Evolutionary conservation across 1,140 invertebrate genomes (phyloP).

Genomic region (Hylyphantes graminicola): DNA sequence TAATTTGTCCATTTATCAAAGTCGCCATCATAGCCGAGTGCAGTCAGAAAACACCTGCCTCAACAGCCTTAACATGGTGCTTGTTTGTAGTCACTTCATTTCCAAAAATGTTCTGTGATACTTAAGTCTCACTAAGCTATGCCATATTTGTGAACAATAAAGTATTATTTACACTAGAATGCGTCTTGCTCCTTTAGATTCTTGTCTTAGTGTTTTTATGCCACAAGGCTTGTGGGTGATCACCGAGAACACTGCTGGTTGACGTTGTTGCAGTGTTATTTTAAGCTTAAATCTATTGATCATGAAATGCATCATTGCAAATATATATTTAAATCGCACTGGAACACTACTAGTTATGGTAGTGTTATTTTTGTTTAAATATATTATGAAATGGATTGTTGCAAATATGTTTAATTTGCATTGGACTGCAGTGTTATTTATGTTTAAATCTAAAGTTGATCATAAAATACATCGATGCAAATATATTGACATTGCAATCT

Average conservation of each 20-base stretch:
- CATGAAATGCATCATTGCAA: no score
- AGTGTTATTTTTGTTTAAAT: no score
- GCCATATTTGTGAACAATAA: slow-evolving; percentile 61
- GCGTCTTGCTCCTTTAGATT: slow-evolving; percentile 27
- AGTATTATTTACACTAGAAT: slow-evolving; percentile 58
- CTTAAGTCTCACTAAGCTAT: slow-evolving; percentile 47
- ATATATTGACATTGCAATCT: no score
- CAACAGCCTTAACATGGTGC: slow-evolving; percentile 56
- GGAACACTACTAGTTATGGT: no score
- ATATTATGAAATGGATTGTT: no score
- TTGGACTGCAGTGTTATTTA: no score
- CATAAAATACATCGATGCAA: no score
- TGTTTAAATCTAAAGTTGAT: no score
- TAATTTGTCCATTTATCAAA: slow-evolving; percentile 46
- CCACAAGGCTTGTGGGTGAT: slow-evolving; percentile 7
- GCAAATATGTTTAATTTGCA: no score
- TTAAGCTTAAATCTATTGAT: neutral
- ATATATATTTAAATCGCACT: no score
- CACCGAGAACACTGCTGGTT: slow-evolving; percentile 29
- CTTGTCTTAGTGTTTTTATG: neutral
- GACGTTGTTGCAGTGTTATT: slow-evolving; percentile 1
- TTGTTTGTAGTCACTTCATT: slow-evolving; percentile 59
- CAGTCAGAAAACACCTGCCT: slow-evolving; percentile 48
- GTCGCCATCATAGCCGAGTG: slow-evolving; percentile 37
- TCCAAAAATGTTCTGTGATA: slow-evolving; percentile 58